Evolutionary conservation across 2,888 invertebrate species (phyloP).

Genomic region (Ceramica pisi): DNA sequence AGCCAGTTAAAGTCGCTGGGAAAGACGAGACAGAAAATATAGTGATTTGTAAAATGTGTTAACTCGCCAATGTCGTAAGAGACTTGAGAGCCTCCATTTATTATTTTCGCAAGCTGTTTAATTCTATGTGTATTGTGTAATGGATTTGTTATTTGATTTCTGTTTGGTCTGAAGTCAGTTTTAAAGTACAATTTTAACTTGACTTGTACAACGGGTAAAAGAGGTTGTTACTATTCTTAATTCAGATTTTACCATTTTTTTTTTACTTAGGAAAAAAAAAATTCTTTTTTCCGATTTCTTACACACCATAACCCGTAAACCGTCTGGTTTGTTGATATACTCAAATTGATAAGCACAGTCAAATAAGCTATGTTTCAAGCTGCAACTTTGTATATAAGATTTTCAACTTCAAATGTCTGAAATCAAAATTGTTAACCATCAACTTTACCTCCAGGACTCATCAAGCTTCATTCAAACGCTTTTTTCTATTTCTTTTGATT

Average conservation of each 20-base stretch:
- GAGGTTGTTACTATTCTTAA: background rate
- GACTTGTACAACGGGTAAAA: background rate
- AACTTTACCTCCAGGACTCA: no score
- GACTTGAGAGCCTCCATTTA: conserved; percentile 71
- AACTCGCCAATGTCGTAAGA: conserved; percentile 72
- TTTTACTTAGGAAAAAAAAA: background rate
- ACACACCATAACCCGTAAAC: background rate
- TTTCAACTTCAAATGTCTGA: background rate
- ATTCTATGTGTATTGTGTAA: conserved; percentile 53
- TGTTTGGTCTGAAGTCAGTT: conserved; percentile 10
- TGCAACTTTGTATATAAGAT: background rate
- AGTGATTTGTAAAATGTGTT: conserved; percentile 75
- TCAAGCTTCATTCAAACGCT: no score
- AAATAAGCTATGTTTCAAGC: background rate
- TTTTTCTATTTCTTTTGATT: no score
- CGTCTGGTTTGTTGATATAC: background rate
- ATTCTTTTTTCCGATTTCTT: background rate
- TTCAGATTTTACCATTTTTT: background rate
- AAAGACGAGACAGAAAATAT: conserved; percentile 66
- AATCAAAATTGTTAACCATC: background rate
- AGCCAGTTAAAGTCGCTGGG: conserved; percentile 66
- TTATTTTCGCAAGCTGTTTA: conserved; percentile 69
- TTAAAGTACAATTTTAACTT: background rate
- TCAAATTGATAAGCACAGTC: background rate
- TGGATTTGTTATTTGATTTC: conserved; percentile 48